These are phyloP conservation scores for Hypomesus transpacificus DNA, from an alignment of 2,113 vertebrate genomes.

Conservation along the genomic window DNA sequence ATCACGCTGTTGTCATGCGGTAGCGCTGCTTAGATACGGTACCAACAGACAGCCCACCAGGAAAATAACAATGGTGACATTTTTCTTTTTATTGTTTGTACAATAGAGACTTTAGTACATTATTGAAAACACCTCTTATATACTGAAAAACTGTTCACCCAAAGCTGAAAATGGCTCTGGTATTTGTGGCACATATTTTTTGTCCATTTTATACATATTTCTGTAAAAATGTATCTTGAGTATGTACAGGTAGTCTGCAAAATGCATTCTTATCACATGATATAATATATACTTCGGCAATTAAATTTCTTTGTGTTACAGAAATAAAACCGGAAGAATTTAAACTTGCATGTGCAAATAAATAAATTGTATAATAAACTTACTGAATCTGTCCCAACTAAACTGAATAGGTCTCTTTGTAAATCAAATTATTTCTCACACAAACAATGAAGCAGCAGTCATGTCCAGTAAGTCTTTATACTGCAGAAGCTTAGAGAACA, in stretches of 20 bases:
- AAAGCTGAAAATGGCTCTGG: constrained; percentile 99
- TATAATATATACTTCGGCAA: constrained; percentile 75
- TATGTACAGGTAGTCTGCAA: constrained; percentile 93
- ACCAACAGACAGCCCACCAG: constrained; percentile 2
- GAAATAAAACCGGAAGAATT: constrained; percentile 81
- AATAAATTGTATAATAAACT: constrained; percentile 77
- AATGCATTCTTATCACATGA: constrained; percentile 86
- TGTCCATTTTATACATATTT: constrained; percentile 81
- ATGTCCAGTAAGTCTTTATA: constrained; percentile 85
- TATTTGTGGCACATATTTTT: constrained; percentile 87
- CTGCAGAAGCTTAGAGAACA: constrained; percentile 93
- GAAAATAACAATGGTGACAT: constrained; percentile 91
- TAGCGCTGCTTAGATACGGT: too few relatives aligned
- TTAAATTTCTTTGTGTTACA: constrained; percentile 78
- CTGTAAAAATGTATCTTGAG: constrained; percentile 80
- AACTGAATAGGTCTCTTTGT: constrained; percentile 73
- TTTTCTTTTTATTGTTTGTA: constrained; percentile 99
- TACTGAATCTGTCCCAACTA: constrained; percentile 79
- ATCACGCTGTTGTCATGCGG: not conserved
- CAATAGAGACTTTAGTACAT: constrained; percentile 96
- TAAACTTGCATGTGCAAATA: constrained; percentile 88
- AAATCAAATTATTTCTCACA: constrained; percentile 86
- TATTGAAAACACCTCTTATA: constrained; percentile 99
- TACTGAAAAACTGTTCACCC: constrained; percentile 98
- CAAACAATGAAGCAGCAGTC: constrained; percentile 94